A percentile compares a stretch with the other conserved stretches of the same genome.
Conservation (phyloP, 2,113 vertebrate genomes). For the Leptodactylus fuscus region DNA sequence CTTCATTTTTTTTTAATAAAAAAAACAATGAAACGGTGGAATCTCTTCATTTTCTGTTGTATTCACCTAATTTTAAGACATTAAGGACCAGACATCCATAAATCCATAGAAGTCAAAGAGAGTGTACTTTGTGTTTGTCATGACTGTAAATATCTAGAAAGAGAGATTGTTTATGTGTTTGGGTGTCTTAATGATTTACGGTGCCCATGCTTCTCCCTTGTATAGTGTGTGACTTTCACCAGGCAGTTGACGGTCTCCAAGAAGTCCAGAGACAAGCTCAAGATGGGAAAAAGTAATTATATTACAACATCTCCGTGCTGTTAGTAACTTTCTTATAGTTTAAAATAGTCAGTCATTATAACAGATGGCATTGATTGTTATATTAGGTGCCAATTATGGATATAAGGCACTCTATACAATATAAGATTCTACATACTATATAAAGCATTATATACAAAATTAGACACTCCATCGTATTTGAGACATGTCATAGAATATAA, state of each 20-base stretch:
- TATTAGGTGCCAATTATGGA: too few relatives aligned
- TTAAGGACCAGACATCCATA: too few relatives aligned
- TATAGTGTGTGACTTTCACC: conserved; percentile 97
- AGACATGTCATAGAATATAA: neutral
- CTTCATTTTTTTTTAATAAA: too few relatives aligned
- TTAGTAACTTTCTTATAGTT: conserved; percentile 41
- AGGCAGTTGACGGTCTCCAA: conserved; percentile 94
- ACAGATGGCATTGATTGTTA: neutral
- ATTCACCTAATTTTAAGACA: too few relatives aligned
- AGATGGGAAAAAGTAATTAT: conserved; percentile 93
- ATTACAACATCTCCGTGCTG: conserved; percentile 42
- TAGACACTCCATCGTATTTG: neutral
- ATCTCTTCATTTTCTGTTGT: too few relatives aligned
- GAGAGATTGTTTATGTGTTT: too few relatives aligned
- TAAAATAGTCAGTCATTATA: neutral
- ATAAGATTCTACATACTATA: neutral
- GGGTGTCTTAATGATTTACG: neutral
- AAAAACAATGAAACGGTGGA: too few relatives aligned
- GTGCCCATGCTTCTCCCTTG: conserved; percentile 61
- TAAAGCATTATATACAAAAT: neutral
- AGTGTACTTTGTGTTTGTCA: too few relatives aligned
- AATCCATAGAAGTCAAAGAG: too few relatives aligned
- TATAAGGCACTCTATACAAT: neutral
- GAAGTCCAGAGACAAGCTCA: conserved; percentile 94
- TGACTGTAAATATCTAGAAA: too few relatives aligned